Conservation (phyloP, 1,140 invertebrate genomes). For the Limonius californicus region DNA sequence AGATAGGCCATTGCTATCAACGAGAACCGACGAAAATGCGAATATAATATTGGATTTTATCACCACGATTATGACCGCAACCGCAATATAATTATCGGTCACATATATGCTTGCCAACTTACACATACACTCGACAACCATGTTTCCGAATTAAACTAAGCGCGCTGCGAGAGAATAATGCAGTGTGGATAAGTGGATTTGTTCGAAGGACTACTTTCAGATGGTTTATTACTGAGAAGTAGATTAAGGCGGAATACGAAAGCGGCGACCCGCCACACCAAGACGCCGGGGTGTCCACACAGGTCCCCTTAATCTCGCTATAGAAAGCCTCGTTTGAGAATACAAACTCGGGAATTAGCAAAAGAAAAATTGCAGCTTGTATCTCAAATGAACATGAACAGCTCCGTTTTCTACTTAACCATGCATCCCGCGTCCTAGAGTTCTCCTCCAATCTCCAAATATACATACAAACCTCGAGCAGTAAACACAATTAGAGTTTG, state of each 20-base stretch:
- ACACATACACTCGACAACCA: neutral
- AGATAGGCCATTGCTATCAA: neutral
- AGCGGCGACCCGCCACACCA: neutral
- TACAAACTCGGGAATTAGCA: slow-evolving; percentile 41
- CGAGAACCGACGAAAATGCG: neutral
- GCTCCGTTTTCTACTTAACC: slow-evolving; percentile 31
- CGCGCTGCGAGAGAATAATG: neutral
- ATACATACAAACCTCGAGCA: slow-evolving; percentile 33
- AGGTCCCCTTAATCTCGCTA: slow-evolving; percentile 18
- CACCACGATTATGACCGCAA: neutral
- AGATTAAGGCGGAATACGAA: slow-evolving; percentile 5
- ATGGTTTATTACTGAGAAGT: slow-evolving; percentile 5
- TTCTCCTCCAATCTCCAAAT: slow-evolving; percentile 34
- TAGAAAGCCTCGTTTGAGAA: slow-evolving; percentile 27
- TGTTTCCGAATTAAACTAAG: neutral
- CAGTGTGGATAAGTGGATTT: slow-evolving; percentile 4
- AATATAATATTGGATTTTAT: neutral
- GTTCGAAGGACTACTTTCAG: neutral
- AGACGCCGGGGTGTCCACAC: slow-evolving; percentile 16
- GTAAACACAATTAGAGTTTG: slow-evolving; percentile 43
- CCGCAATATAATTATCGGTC: neutral
- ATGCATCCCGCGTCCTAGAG: slow-evolving; percentile 32
- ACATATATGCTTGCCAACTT: neutral
- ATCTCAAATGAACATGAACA: slow-evolving; percentile 35
- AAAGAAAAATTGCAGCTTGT: slow-evolving; percentile 35